These are phyloP conservation scores for Thripadectes ignobilis DNA, from an alignment of 2,797 vertebrate genomes.

Conservation along the genomic window DNA sequence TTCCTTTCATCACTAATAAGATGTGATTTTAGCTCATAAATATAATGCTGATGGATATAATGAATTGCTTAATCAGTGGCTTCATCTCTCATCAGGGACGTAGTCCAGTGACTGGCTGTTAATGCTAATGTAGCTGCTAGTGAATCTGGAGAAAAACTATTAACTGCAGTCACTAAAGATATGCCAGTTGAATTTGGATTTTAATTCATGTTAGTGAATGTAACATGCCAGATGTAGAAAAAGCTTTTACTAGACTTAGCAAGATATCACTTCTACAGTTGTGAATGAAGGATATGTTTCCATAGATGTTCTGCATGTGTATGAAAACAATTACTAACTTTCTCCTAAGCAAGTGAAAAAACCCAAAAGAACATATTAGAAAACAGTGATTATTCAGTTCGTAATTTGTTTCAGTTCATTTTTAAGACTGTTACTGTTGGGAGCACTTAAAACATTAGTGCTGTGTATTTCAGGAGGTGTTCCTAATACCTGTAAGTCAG, in stretches of 20 bases:
- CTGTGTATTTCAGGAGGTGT: neutral
- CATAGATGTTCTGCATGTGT: neutral
- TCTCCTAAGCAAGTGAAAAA: neutral
- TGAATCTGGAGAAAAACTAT: neutral
- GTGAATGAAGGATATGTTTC: neutral
- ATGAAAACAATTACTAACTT: neutral
- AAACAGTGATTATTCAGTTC: neutral
- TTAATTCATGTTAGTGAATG: neutral
- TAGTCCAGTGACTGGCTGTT: neutral
- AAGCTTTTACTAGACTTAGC: neutral
- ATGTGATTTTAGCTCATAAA: constrained; percentile 14
- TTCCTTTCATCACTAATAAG: constrained; percentile 24
- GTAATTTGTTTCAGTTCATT: neutral
- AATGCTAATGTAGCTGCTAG: neutral
- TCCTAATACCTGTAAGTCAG: neutral
- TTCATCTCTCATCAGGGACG: neutral
- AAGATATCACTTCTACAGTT: neutral
- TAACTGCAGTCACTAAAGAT: neutral
- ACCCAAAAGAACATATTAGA: neutral
- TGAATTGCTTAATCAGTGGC: constrained; percentile 1
- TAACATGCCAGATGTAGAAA: neutral
- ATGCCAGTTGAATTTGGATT: neutral
- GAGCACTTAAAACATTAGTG: neutral
- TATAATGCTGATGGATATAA: constrained; percentile 28
- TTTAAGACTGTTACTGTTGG: neutral